Conservation (phyloP, 2,888 invertebrate species). For the Morpho deidamia region DNA sequence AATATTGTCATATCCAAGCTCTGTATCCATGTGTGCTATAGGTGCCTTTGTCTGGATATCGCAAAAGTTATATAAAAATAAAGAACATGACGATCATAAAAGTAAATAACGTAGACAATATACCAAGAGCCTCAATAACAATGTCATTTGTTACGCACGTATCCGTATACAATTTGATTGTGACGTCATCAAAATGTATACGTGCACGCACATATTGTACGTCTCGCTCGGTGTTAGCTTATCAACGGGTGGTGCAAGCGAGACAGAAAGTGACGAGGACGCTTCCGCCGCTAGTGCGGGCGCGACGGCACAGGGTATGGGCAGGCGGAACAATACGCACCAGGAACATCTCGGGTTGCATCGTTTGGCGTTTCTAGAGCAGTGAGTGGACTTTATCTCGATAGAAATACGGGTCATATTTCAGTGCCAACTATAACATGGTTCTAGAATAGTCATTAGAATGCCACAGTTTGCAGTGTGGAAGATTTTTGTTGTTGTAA, state of each 20-base stretch:
- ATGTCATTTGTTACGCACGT: not conserved
- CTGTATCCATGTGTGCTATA: no score
- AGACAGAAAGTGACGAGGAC: slow-evolving; percentile 88
- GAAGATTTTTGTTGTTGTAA: no score
- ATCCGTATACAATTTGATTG: slow-evolving; percentile 1
- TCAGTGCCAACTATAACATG: not conserved
- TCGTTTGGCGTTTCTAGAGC: slow-evolving; percentile 49
- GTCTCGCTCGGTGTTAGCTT: slow-evolving; percentile 63
- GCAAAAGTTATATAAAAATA: no score
- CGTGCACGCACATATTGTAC: slow-evolving; percentile 31
- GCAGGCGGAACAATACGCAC: slow-evolving; percentile 57
- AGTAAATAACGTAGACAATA: no score
- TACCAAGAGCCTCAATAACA: no score
- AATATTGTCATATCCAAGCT: no score
- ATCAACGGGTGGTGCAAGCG: slow-evolving; percentile 78
- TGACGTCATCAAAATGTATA: slow-evolving; percentile 5
- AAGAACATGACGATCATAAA: no score
- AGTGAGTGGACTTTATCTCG: slow-evolving; percentile 43
- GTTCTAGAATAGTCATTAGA: not conserved
- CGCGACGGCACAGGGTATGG: slow-evolving; percentile 47
- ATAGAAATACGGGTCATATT: slow-evolving; percentile 8
- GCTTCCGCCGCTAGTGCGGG: slow-evolving; percentile 62
- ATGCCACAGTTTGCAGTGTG: no score
- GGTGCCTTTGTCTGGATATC: no score
- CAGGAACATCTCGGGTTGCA: slow-evolving; percentile 57